Evolutionary conservation across 2,888 invertebrate species (phyloP), one percentile per base, ranked within the genome.

Genomic region (Poecilobothrus nobilitatus): DNA sequence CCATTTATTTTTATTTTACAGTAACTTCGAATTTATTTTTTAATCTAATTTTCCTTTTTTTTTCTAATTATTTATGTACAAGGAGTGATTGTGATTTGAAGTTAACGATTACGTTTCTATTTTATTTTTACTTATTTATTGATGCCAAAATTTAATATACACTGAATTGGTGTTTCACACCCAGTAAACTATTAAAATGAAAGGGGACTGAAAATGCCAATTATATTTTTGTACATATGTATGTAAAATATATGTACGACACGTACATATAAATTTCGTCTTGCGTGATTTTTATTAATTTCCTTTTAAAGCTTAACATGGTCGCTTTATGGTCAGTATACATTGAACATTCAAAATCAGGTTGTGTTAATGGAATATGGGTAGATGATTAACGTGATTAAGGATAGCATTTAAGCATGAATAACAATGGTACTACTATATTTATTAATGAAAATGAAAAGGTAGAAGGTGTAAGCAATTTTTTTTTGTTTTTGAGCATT

Each of bases 281-380:
- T 41, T 53, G 53, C 53, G 53, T 53, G 53, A 53, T 53, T 18
- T 53, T 53, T 53, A 53, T 53, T 53, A 53, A 53, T 53, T 53
- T 53, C 53, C 53, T 53, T 53, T 53, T 18, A 53, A 53, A 53
- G 53, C 53, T 15, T 53, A 53, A 18, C 9, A n/a, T n/a, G 15
- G 9, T 53, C 53, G 15, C 53, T 53, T 53, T 15, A 53, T 53
- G 53, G 53, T 53, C n/a, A 53, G 53, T 53, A 12, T 15, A 27
- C 27, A 27, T 27, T 27, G 5, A 27, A 27, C 27, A 27, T 27
- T 27, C 27, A 27, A 5, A 53, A 15, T 53, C n/a, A 53, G 53
- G 53, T 53, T 53, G 15, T 53, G 15, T 53, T 9, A 41, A 41
- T 41, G 41, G 41, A 18, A n/a, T 53, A 18, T 18, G n/a, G 53